phyloP scores from a whole-genome alignment of 2,113 vertebrate genomes.

The Ageneiosus marmoratus region DNA sequence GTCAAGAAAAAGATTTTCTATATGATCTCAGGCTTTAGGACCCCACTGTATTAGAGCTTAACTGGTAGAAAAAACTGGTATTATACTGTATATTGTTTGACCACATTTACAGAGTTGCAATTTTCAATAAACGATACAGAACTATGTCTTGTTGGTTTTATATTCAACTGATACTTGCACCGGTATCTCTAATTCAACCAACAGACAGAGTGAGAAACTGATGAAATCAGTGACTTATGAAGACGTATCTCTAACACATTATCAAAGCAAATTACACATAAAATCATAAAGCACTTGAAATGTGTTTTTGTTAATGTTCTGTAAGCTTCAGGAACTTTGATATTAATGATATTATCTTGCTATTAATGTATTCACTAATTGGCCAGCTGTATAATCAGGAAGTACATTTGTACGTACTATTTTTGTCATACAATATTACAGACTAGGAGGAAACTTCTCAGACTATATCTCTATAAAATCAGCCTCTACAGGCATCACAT shows the following conservation, averaged over 20 bases:
- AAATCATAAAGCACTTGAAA: background rate
- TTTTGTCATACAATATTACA: background rate
- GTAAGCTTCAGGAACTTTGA: background rate
- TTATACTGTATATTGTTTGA: too few species aligned
- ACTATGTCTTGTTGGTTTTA: background rate
- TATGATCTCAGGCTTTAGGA: background rate
- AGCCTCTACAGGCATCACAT: background rate
- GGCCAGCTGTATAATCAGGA: background rate
- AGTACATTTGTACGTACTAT: background rate
- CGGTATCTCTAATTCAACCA: background rate
- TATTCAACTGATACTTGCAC: background rate
- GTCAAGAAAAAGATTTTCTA: background rate
- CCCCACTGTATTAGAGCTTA: too few species aligned
- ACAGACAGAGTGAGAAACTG: background rate
- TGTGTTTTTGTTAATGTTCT: background rate
- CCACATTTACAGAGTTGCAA: background rate
- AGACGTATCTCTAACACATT: background rate
- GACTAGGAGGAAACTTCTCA: background rate
- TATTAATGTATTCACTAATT: background rate
- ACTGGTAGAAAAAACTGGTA: background rate
- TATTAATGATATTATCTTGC: too few species aligned
- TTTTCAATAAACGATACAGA: too few species aligned
- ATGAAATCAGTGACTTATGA: background rate
- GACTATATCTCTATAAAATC: background rate
- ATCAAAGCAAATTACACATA: background rate